Evolutionary conservation across 2,797 vertebrate species (phyloP).

Genomic region (Carduelis carduelis): DNA sequence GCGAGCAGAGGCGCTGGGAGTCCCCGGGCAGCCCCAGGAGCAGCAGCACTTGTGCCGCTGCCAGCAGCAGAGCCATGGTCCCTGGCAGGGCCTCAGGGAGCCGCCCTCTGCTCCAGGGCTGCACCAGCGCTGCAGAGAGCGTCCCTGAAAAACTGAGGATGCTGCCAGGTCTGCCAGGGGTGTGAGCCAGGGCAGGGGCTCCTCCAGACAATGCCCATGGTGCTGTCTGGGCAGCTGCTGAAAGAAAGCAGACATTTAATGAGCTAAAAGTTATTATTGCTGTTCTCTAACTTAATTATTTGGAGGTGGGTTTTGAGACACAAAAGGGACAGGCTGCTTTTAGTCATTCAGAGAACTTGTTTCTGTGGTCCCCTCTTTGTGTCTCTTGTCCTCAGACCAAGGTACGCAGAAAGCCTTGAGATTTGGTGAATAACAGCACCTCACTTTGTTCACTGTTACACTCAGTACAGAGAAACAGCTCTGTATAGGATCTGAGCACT

Average conservation of each 20-base stretch:
- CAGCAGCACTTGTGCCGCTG: constrained; percentile 56
- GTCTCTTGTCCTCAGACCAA: neutral
- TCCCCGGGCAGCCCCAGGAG: constrained; percentile 68
- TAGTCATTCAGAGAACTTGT: neutral
- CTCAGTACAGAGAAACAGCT: neutral
- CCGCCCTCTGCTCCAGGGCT: neutral
- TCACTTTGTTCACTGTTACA: neutral
- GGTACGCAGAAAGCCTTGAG: neutral
- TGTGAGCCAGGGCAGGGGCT: neutral
- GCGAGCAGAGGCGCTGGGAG: constrained; percentile 80
- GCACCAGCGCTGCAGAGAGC: neutral
- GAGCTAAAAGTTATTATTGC: neutral
- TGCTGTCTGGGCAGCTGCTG: neutral
- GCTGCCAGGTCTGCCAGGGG: neutral
- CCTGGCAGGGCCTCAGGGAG: neutral
- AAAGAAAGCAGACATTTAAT: neutral
- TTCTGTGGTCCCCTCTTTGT: neutral
- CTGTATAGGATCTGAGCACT: neutral
- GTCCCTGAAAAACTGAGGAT: neutral
- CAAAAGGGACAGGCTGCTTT: neutral
- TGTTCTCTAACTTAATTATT: neutral
- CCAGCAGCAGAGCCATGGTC: constrained; percentile 78
- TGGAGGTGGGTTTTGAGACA: neutral
- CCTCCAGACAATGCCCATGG: neutral
- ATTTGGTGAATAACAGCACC: neutral